Evolutionary conservation across 2,888 invertebrate species (phyloP), one percentile per base, ranked within the genome.

Genomic region (Druceiella hillmani): DNA sequence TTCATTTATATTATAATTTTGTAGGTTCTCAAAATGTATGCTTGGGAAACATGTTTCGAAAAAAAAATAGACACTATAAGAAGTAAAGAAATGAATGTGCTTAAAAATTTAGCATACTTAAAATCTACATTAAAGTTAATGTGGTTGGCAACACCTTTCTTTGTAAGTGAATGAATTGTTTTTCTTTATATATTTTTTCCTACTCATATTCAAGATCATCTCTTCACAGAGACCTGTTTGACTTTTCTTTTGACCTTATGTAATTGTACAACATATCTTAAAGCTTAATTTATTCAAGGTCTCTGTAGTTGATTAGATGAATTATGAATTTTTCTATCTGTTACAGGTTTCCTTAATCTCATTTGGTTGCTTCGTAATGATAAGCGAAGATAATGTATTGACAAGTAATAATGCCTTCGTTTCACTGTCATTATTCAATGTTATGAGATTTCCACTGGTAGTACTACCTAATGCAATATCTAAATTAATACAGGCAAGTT

Each of bases 401-500:
- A 79, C 84, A 61, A 81, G 88, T 45, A 73, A 76, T 58, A 87
- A 79, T 56, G 90, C 89, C 48, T 92, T 92, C 65, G 88, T 90
- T 46, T 85, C 90, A 48, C 74, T 92, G 50, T 84, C 90, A 54
- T 78, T 91, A 55, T 88, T 92, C 76, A 90, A 91, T 68, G 87
- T 91, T 51, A 76, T 92, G 52, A 75, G 89, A 55, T 85, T 88
- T 61, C 90, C 91, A 46, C 75, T 92, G 59, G 83, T 84, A 55
- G 82, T 90, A 80, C 75, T 89, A 57, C 89, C 90, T 47, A 87
- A 87, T 83, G 79, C 89, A 76, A 82, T 90, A 52, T 77, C 81
- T 58, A 83, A 80, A 58, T 68, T 83, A 62, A 81, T 85, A 54
- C 83, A 83, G 78, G 83, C 82, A 76, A 74, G 77, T 65, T 34